phyloP scores from a whole-genome alignment of 1,140 invertebrate genomes.

The Cardiocondyla obscurior region DNA sequence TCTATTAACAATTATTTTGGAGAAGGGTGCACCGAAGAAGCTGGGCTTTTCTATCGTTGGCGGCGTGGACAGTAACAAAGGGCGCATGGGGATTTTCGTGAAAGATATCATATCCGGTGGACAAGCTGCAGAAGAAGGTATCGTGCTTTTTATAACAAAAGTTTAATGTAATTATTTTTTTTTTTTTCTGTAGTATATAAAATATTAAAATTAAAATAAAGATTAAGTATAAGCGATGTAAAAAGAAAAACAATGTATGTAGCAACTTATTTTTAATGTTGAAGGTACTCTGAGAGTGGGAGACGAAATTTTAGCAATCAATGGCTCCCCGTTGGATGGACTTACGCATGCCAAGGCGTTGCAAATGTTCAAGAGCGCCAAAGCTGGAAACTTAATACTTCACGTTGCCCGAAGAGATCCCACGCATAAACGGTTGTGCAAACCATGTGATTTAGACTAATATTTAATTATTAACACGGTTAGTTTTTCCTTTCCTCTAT shows the following conservation, averaged over 20 bases:
- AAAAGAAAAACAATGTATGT: background rate
- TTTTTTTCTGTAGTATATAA: no score
- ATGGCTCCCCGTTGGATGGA: constrained; percentile 86
- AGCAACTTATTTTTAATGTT: constrained; percentile 19
- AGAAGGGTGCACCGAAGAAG: constrained; percentile 87
- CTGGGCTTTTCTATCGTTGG: constrained; percentile 91
- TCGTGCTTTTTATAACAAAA: background rate
- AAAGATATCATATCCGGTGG: constrained; percentile 88
- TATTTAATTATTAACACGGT: constrained; percentile 71
- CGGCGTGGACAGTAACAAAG: constrained; percentile 88
- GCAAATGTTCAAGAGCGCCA: constrained; percentile 86
- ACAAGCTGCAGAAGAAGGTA: constrained; percentile 86
- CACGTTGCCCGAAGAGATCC: constrained; percentile 85
- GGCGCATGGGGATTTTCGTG: constrained; percentile 89
- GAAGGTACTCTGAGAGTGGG: constrained; percentile 85
- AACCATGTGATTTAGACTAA: constrained; percentile 56
- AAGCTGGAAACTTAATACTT: constrained; percentile 86
- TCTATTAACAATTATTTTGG: constrained; percentile 80
- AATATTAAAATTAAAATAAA: background rate
- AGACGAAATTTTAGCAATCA: constrained; percentile 89
- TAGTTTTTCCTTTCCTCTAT: constrained; percentile 75
- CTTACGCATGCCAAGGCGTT: constrained; percentile 88
- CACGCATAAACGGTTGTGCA: constrained; percentile 80
- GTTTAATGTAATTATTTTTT: no score
- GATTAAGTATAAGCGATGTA: background rate